Evolutionary conservation across 2,888 invertebrate species (phyloP).

Genomic region (Caenorhabditis parvicauda): DNA sequence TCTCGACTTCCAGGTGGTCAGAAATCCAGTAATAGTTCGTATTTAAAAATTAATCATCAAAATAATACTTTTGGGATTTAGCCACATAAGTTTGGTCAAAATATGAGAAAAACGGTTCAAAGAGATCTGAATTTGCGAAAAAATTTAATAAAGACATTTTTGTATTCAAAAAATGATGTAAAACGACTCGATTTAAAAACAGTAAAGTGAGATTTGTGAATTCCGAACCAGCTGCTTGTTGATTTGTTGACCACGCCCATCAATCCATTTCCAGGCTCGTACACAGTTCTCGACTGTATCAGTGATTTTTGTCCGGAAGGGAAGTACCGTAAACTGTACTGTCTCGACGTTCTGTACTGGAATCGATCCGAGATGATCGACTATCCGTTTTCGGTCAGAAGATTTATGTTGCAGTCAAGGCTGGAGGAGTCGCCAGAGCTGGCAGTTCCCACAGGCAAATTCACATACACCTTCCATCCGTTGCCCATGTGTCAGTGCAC

Average conservation of each 20-base stretch:
- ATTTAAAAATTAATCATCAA: not conserved
- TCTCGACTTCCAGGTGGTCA: conserved; percentile 71
- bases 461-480: conserved; percentile 65
- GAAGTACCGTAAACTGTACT: conserved; percentile 72
- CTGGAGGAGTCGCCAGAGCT: conserved; percentile 69
- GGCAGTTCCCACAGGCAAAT: not conserved
- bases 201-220: too few relatives aligned
- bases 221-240: too few relatives aligned
- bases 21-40: not conserved
- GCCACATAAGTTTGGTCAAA: too few relatives aligned
- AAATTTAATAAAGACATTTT: too few relatives aligned
- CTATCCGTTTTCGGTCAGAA: conserved; percentile 73
- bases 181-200: too few relatives aligned
- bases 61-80: too few relatives aligned
- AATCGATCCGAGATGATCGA: conserved; percentile 19
- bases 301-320: too few relatives aligned
- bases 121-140: too few relatives aligned
- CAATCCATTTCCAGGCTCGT: conserved; percentile 51
- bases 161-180: too few relatives aligned
- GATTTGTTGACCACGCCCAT: too few relatives aligned
- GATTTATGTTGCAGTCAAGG: conserved; percentile 79
- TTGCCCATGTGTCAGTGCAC: conserved; percentile 64
- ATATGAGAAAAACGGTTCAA: too few relatives aligned
- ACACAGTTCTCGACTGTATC: conserved; percentile 81
- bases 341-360: conserved; percentile 82